Evolutionary conservation across 2,888 invertebrate genomes (phyloP).

Genomic region (Trichacis sp.): DNA sequence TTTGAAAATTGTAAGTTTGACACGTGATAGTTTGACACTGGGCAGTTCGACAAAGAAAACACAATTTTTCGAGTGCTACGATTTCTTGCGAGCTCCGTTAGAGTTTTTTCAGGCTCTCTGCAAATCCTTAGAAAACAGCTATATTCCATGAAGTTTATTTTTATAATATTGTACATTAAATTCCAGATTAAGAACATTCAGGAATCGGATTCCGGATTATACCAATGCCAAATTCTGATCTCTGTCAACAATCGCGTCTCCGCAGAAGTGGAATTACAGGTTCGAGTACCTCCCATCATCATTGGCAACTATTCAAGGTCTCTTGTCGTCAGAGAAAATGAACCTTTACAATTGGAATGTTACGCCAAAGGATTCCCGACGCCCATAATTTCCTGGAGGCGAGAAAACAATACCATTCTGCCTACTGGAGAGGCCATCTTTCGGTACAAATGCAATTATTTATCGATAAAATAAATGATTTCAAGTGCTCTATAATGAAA

Average conservation of each 20-base stretch:
- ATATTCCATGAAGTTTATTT: neutral
- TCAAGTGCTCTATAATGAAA: no score
- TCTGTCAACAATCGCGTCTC: constrained; percentile 83
- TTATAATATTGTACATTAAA: constrained; percentile 13
- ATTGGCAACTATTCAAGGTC: constrained; percentile 93
- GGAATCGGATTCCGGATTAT: constrained; percentile 91
- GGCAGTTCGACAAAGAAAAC: no score
- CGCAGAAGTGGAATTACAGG: constrained; percentile 87
- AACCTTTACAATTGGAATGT: constrained; percentile 85
- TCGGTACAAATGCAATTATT: constrained; percentile 66
- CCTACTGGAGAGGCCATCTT: constrained; percentile 91
- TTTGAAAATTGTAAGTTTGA: no score
- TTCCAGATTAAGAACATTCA: constrained; percentile 89
- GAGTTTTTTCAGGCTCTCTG: no score
- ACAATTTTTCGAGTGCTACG: no score
- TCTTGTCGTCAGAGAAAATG: constrained; percentile 81
- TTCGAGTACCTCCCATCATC: constrained; percentile 90
- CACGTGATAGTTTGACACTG: no score
- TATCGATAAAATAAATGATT: no score
- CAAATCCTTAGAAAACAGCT: no score
- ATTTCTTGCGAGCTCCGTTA: no score
- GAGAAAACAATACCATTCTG: constrained; percentile 92
- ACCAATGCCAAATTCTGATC: constrained; percentile 88
- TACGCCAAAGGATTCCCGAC: constrained; percentile 89
- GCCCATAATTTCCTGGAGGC: constrained; percentile 89